These are phyloP conservation scores for Triops longicaudatus DNA, from an alignment of 1,140 invertebrate species.

Conservation along the genomic window DNA sequence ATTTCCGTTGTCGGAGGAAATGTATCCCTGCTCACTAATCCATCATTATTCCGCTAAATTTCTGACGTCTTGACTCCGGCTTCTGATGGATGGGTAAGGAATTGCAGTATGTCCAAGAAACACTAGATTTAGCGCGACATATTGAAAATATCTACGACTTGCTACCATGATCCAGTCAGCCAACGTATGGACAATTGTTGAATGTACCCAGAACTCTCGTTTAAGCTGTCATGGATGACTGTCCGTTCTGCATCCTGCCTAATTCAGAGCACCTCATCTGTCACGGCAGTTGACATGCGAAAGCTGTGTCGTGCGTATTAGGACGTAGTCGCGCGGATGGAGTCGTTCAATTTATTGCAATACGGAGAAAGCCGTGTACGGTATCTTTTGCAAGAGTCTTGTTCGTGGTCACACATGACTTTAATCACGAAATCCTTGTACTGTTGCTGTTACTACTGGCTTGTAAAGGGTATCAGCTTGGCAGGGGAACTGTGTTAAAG, in stretches of 20 bases:
- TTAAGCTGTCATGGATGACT: not conserved
- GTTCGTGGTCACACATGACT: not conserved
- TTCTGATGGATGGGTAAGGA: not conserved
- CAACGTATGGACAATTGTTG: not conserved
- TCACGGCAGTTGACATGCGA: not conserved
- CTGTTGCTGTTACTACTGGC: not conserved
- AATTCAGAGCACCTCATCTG: slow-evolving; percentile 2
- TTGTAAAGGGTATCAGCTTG: not conserved
- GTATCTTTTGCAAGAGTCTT: not conserved
- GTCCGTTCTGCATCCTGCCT: not conserved
- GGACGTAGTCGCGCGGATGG: not conserved
- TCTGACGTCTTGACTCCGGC: not conserved
- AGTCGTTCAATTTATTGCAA: not conserved
- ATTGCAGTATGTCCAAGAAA: not conserved
- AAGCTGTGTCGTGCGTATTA: not conserved
- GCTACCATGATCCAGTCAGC: not conserved
- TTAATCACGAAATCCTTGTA: not conserved
- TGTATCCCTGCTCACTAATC: no score
- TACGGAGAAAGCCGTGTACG: not conserved
- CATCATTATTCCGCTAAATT: not conserved
- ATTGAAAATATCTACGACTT: not conserved
- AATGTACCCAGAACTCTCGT: not conserved
- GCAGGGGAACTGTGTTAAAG: not conserved
- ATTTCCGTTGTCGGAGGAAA: no score
- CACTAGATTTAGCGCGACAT: not conserved